Evolutionary conservation across 2,888 invertebrate genomes (phyloP).

Genomic region (Marronus borbonicus): DNA sequence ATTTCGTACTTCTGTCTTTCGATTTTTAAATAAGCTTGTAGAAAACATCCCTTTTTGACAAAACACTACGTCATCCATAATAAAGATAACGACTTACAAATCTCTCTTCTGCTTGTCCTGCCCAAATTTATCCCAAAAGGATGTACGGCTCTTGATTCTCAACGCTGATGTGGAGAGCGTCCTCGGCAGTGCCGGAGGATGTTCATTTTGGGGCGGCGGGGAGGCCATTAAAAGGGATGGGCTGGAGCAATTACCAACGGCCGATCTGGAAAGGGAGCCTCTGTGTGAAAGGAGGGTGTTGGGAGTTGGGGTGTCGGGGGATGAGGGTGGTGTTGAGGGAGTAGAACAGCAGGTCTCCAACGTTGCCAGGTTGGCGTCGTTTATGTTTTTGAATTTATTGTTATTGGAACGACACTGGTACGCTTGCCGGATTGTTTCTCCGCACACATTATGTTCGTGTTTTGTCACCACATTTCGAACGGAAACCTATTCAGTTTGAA

Average conservation of each 20-base stretch:
- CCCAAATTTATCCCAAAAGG: conserved; percentile 91
- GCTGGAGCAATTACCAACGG: conserved; percentile 72
- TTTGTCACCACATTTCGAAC: conserved; percentile 14
- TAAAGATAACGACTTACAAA: conserved; percentile 74
- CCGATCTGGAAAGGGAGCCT: conserved; percentile 66
- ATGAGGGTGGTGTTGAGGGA: conserved; percentile 59
- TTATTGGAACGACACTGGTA: conserved; percentile 21
- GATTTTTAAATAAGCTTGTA: too few relatives aligned
- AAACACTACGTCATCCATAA: neutral
- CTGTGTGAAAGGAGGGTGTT: conserved; percentile 62
- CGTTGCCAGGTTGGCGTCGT: conserved; percentile 64
- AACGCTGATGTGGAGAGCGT: conserved; percentile 83
- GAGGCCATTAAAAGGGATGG: conserved; percentile 75
- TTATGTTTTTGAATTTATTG: conserved; percentile 21
- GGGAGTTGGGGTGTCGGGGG: conserved; percentile 62
- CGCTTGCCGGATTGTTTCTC: neutral
- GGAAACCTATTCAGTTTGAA: neutral
- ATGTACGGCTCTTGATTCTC: conserved; percentile 82
- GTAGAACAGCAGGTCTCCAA: conserved; percentile 57
- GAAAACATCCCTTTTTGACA: neutral
- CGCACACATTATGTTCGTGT: neutral
- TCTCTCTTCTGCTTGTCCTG: conserved; percentile 79
- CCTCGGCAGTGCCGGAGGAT: conserved; percentile 69
- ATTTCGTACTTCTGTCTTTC: too few relatives aligned
- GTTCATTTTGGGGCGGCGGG: conserved; percentile 69